These are phyloP conservation scores for Hydra vulgaris DNA, from an alignment of 30 jellyfish, hydroid and myxozoan species.

Conservation along the genomic window DNA sequence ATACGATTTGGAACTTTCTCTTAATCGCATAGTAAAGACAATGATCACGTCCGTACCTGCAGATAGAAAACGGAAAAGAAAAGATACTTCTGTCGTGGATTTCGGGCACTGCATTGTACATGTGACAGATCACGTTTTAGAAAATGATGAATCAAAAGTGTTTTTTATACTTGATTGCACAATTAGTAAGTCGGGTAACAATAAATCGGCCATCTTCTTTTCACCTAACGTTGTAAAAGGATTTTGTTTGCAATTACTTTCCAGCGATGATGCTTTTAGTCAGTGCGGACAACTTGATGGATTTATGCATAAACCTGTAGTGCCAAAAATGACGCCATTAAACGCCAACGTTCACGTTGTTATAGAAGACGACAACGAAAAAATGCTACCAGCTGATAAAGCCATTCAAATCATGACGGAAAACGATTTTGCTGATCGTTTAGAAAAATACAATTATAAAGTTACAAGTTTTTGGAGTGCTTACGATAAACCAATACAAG, in stretches of 20 bases:
- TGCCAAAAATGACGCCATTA: background rate
- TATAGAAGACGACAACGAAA: slow-evolving; percentile 21
- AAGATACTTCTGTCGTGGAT: too few relatives aligned
- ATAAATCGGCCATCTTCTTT: background rate
- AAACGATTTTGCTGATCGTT: slow-evolving; percentile 7
- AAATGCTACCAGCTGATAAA: slow-evolving; percentile 39
- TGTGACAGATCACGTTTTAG: too few relatives aligned
- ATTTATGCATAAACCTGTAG: too few relatives aligned
- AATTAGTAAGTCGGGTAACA: background rate
- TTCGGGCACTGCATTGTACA: too few relatives aligned
- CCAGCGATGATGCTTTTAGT: background rate
- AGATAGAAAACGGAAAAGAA: too few relatives aligned
- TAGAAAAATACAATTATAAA: too few relatives aligned
- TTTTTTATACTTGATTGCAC: slow-evolving; percentile 22
- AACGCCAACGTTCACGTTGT: slow-evolving; percentile 30
- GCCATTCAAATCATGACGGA: slow-evolving; percentile 40
- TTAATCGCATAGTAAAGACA: too few relatives aligned
- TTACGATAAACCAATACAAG: too few relatives aligned
- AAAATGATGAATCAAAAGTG: too few relatives aligned
- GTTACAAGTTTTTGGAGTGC: background rate
- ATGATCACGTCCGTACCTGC: too few relatives aligned
- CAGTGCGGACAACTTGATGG: too few relatives aligned
- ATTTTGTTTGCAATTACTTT: slow-evolving; percentile 11
- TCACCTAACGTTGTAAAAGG: background rate
- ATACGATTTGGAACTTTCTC: too few relatives aligned